These are phyloP conservation scores for Epistrophe eligans DNA, from an alignment of 2,888 invertebrate genomes.

Conservation along the genomic window DNA sequence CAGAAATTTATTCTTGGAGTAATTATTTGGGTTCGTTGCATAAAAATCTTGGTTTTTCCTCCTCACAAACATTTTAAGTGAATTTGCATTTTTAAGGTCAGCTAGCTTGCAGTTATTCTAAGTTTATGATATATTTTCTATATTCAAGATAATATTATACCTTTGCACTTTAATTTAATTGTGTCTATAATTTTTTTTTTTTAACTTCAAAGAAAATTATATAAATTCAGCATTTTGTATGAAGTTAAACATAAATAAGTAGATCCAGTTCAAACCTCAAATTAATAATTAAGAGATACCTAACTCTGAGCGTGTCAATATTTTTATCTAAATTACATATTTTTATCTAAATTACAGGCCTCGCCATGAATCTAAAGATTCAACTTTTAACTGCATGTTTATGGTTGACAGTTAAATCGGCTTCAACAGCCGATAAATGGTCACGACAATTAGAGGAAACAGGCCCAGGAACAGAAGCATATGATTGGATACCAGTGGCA, in stretches of 20 bases:
- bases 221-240: no score
- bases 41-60: background rate
- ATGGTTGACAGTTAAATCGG: constrained; percentile 77
- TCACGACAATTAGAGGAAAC: constrained; percentile 82
- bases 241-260: no score
- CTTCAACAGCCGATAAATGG: constrained; percentile 81
- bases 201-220: no score
- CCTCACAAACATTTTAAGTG: background rate
- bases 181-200: no score
- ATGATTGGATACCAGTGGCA: constrained; percentile 86
- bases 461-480: constrained; percentile 78
- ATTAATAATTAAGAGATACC: no score
- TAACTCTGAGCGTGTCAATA: no score
- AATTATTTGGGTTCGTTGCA: background rate
- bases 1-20: background rate
- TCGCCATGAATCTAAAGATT: constrained; percentile 80
- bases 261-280: no score
- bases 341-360: constrained; percentile 77
- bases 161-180: no score
- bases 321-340: background rate
- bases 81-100: background rate
- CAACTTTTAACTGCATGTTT: constrained; percentile 77
- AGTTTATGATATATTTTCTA: no score
- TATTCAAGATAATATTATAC: no score
- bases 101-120: no score